Conservation (phyloP, 2,888 invertebrate species). For the Seira ritae region DNA sequence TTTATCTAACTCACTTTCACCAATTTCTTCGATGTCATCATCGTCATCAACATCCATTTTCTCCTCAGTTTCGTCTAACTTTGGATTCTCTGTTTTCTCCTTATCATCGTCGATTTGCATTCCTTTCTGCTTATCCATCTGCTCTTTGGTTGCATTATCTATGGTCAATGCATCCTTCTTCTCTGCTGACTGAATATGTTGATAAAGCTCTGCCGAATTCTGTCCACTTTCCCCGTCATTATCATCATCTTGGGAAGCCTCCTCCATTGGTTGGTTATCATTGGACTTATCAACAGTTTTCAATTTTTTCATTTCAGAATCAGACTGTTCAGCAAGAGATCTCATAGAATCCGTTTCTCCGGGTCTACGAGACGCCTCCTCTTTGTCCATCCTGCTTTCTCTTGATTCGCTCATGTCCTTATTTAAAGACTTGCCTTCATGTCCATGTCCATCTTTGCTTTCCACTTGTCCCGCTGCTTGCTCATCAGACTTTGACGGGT, state of each 20-base stretch:
- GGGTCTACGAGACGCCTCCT: conserved; percentile 66
- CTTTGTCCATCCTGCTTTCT: conserved; percentile 43
- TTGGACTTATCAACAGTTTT: conserved; percentile 79
- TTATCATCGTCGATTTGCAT: conserved; percentile 76
- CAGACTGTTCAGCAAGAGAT: conserved; percentile 63
- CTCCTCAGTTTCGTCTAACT: conserved; percentile 76
- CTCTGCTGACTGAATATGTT: conserved; percentile 89
- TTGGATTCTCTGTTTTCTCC: conserved; percentile 75
- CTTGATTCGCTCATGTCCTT: conserved; percentile 55
- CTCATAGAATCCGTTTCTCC: conserved; percentile 72
- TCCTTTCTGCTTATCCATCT: conserved; percentile 81
- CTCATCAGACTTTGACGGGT: conserved; percentile 70
- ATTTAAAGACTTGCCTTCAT: conserved; percentile 74
- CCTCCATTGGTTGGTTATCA: conserved; percentile 76
- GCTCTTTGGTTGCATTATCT: conserved; percentile 81
- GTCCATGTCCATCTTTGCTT: conserved; percentile 75
- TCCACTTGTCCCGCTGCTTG: conserved; percentile 75
- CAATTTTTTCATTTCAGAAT: conserved; percentile 78
- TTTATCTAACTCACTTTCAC: conserved; percentile 53
- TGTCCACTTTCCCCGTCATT: conserved; percentile 75
- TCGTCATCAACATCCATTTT: conserved; percentile 76
- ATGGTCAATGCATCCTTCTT: conserved; percentile 82
- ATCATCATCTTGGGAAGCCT: conserved; percentile 76
- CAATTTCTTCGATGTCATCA: conserved; percentile 75
- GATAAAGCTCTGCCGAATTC: conserved; percentile 81